A percentile compares a stretch with the other conserved stretches of the same genome.
Conservation (phyloP, 2,888 invertebrate genomes). For the Brachyptera risi region DNA sequence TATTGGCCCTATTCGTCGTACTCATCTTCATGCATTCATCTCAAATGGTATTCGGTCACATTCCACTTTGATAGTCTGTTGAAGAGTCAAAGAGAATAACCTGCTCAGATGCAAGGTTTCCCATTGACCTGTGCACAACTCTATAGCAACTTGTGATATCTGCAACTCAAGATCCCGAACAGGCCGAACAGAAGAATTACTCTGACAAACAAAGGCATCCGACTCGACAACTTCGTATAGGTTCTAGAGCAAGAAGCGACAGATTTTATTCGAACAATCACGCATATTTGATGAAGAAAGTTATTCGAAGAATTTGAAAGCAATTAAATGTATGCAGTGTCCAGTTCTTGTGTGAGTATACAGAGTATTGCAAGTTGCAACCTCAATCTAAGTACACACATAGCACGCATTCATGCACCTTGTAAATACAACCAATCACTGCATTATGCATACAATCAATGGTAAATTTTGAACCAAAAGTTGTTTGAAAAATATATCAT, state of each 20-base stretch:
- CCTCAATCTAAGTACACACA: too few species aligned
- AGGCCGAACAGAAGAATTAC: too few species aligned
- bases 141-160: too few species aligned
- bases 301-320: constrained; percentile 11
- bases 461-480: too few species aligned
- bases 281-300: constrained; percentile 14
- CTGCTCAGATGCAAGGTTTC: background rate
- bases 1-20: constrained; percentile 2
- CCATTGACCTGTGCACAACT: background rate
- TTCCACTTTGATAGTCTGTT: too few species aligned
- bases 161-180: too few species aligned
- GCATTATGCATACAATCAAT: too few species aligned
- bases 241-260: too few species aligned
- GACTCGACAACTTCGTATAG: too few species aligned
- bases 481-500: too few species aligned
- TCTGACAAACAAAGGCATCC: background rate
- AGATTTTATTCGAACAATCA: background rate
- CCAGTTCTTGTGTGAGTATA: background rate
- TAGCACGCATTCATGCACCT: too few species aligned
- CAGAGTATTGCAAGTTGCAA: background rate
- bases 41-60: background rate
- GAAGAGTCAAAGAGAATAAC: background rate
- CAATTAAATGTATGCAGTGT: constrained; percentile 1
- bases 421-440: too few species aligned
- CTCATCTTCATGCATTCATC: background rate